phyloP scores from a whole-genome alignment of 37 sponge, comb jelly and placozoan genomes.

The Geodia barretti region DNA sequence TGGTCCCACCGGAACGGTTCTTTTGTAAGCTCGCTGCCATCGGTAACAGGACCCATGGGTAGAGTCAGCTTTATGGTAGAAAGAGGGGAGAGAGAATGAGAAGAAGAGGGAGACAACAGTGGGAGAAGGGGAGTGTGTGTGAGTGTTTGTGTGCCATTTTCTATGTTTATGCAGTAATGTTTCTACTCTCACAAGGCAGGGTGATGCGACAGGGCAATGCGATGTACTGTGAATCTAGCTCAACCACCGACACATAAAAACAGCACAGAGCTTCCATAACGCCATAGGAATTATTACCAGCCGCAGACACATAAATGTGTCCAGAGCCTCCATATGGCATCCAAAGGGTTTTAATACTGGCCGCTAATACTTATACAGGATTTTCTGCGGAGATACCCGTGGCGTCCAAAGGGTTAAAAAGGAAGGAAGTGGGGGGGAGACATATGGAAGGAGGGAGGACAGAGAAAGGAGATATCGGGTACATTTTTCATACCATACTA shows the following conservation, averaged over 20 bases:
- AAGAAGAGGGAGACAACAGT: background rate
- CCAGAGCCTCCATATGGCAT: too few species aligned
- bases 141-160: conserved; percentile 1
- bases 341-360: too few species aligned
- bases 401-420: background rate
- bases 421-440: background rate
- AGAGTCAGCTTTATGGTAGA: conserved; percentile 10
- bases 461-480: background rate
- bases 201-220: background rate
- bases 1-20: conserved; percentile 98
- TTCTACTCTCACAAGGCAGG: background rate
- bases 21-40: conserved; percentile 84
- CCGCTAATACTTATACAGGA: too few species aligned
- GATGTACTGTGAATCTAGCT: too few species aligned
- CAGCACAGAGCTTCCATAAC: too few species aligned
- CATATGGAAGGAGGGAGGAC: background rate
- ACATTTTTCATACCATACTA: too few species aligned
- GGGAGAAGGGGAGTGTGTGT: background rate
- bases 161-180: background rate
- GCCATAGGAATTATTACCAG: too few species aligned
- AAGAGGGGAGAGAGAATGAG: too few species aligned
- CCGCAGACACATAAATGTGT: too few species aligned
- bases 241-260: too few species aligned
- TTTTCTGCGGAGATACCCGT: too few species aligned
- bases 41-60: background rate